Conservation (phyloP, 2,888 invertebrate genomes). For the Candidula unifasciata region DNA sequence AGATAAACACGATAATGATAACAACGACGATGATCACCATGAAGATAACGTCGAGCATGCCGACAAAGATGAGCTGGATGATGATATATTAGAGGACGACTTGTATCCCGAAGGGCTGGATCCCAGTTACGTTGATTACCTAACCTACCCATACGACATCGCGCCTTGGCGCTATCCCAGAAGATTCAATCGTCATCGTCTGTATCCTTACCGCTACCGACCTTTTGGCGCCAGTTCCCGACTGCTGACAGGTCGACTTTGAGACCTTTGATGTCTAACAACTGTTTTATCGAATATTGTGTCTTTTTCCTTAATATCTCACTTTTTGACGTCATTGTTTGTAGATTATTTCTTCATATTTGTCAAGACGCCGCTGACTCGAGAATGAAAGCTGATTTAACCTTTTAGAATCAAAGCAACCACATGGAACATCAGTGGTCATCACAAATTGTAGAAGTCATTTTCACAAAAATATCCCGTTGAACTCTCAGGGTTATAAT, state of each 20-base stretch:
- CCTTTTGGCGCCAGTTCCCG: slow-evolving; percentile 28
- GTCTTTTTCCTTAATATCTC: neutral
- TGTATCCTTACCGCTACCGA: slow-evolving; percentile 32
- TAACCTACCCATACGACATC: slow-evolving; percentile 18
- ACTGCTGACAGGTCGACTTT: slow-evolving; percentile 19
- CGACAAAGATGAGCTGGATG: slow-evolving; percentile 8
- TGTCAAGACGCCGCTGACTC: too few relatives aligned
- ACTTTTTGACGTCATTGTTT: neutral
- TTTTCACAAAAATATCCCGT: too few relatives aligned
- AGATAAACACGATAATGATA: neutral
- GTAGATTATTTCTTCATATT: neutral
- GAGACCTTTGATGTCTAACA: neutral
- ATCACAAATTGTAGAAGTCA: too few relatives aligned
- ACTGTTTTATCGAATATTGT: neutral
- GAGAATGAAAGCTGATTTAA: too few relatives aligned
- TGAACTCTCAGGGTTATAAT: too few relatives aligned
- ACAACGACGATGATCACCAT: neutral
- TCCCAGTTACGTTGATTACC: neutral
- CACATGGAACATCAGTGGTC: too few relatives aligned
- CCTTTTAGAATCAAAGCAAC: too few relatives aligned
- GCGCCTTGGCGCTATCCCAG: slow-evolving; percentile 21
- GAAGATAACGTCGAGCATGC: neutral
- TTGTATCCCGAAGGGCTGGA: slow-evolving; percentile 19
- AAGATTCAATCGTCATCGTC: slow-evolving; percentile 21
- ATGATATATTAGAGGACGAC: slow-evolving; percentile 3